These are phyloP conservation scores for Hartigia nigra DNA, from an alignment of 2,888 invertebrate genomes.

Conservation along the genomic window DNA sequence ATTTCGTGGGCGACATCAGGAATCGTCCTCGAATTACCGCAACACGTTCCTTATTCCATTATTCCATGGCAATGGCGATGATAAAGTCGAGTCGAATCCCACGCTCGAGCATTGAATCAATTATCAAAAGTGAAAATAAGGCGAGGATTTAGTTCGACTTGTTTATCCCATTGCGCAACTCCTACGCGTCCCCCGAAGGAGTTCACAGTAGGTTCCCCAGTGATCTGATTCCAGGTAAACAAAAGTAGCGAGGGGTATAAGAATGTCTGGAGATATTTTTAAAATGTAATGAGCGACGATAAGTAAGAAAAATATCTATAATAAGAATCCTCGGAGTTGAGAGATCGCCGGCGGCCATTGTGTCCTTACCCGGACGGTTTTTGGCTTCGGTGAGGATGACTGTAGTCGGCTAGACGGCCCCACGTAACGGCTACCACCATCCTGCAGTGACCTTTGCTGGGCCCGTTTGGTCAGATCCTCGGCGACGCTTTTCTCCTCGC, in stretches of 20 bases:
- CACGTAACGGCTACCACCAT: conserved; percentile 49
- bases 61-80: neutral
- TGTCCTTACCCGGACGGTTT: conserved; percentile 80
- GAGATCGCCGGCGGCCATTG: neutral
- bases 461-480: conserved; percentile 77
- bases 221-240: neutral
- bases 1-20: neutral
- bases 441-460: conserved; percentile 69
- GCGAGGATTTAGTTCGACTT: neutral
- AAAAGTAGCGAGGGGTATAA: neutral
- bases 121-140: neutral
- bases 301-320: neutral
- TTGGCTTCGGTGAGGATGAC: conserved; percentile 71
- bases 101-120: neutral
- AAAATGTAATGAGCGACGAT: neutral
- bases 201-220: neutral
- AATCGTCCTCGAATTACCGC: neutral
- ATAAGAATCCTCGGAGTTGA: neutral
- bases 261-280: neutral
- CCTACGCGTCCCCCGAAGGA: neutral
- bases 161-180: neutral
- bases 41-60: neutral
- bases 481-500: conserved; percentile 81
- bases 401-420: conserved; percentile 66
- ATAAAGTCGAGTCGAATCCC: neutral